Percentiles rank a stretch among this genome's conserved stretches.
Conservation (phyloP, 2,113 vertebrate genomes). For the Xenopus borealis region DNA sequence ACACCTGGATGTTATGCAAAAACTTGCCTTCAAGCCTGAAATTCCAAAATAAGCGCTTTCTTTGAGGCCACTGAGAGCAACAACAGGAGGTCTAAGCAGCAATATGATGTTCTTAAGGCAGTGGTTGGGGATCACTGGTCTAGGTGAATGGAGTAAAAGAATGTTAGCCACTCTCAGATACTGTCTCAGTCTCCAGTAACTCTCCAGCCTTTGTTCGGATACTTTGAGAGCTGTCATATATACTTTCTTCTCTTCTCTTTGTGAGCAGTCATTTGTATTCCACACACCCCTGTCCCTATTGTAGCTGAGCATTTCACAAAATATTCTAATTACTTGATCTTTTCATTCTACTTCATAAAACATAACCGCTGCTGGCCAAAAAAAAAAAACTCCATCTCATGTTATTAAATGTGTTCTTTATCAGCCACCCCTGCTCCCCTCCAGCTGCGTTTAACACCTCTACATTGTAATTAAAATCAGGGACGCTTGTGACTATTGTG, state of each 20-base stretch:
- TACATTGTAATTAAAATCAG: slow-evolving; percentile 39
- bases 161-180: no score
- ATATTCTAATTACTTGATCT: slow-evolving; percentile 15
- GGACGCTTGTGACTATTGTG: slow-evolving; percentile 10
- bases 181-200: no score
- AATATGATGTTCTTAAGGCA: no score
- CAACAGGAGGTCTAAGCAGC: no score
- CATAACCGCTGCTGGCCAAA: background rate
- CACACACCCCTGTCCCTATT: background rate
- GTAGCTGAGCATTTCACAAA: background rate
- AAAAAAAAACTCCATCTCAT: background rate
- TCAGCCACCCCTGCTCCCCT: background rate
- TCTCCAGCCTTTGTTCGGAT: no score
- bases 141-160: no score
- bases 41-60: no score
- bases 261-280: background rate
- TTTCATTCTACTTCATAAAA: slow-evolving; percentile 1
- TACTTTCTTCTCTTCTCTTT: background rate
- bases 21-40: no score
- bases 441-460: slow-evolving; percentile 21
- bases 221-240: background rate
- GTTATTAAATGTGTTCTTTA: background rate
- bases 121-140: no score
- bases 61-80: no score
- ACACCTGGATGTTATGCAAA: no score